Conservation (phyloP, 2,113 vertebrate genomes). For the Carlito syrichta region DNA sequence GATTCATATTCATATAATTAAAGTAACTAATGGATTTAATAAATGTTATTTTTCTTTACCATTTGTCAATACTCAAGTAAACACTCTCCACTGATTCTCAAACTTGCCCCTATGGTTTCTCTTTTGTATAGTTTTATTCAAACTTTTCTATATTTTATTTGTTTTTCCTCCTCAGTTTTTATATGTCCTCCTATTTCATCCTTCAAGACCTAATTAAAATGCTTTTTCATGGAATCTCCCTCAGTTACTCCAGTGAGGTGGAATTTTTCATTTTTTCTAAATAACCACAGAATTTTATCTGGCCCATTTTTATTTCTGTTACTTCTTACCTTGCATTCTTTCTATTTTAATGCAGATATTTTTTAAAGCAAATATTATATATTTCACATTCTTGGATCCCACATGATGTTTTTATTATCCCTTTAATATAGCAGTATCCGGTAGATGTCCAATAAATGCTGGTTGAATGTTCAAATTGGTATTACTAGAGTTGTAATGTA, state of each 20-base stretch:
- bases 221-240: not conserved
- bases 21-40: not conserved
- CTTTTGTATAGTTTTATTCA: not conserved
- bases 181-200: not conserved
- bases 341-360: not conserved
- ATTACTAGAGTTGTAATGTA: not conserved
- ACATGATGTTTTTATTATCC: not conserved
- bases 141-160: not conserved
- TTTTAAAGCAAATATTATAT: conserved; percentile 12
- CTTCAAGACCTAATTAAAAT: not conserved
- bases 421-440: not conserved
- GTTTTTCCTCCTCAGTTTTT: not conserved
- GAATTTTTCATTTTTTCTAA: not conserved
- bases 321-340: not conserved
- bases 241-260: not conserved
- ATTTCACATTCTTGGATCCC: not conserved
- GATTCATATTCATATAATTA: not conserved
- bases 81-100: not conserved
- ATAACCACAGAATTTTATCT: not conserved
- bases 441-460: not conserved
- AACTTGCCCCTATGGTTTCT: not conserved
- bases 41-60: not conserved
- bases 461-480: not conserved
- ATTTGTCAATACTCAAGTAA: not conserved
- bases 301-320: not conserved